Evolutionary conservation across 1,140 invertebrate species (phyloP).

Genomic region (Drosophila sechellia): DNA sequence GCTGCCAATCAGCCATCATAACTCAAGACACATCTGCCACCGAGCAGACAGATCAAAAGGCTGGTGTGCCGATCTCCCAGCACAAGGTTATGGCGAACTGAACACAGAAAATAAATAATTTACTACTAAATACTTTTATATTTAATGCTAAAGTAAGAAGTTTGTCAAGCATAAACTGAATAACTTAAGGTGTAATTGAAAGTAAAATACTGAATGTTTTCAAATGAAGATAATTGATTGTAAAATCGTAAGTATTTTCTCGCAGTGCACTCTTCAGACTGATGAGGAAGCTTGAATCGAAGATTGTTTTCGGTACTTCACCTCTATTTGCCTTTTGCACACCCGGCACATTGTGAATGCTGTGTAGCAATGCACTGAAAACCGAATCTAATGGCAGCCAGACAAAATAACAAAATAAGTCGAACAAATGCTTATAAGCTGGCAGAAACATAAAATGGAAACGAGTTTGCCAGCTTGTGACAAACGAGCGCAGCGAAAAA

Average conservation of each 20-base stretch:
- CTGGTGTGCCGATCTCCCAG: constrained; percentile 20
- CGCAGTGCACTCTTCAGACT: constrained; percentile 23
- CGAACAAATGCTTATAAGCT: constrained; percentile 56
- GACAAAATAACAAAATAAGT: constrained; percentile 51
- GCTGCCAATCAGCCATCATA: constrained; percentile 70
- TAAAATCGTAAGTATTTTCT: neutral
- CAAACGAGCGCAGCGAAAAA: constrained; percentile 53
- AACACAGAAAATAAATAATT: constrained; percentile 3
- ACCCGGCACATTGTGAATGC: constrained; percentile 11
- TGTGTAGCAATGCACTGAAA: constrained; percentile 56
- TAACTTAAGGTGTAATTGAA: neutral
- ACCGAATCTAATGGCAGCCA: constrained; percentile 39
- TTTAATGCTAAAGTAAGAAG: too few species aligned
- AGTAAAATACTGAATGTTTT: neutral
- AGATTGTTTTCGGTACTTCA: constrained; percentile 10
- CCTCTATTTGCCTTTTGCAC: constrained; percentile 4
- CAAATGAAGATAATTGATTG: too few species aligned
- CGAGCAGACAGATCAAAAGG: constrained; percentile 33
- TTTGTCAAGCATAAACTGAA: too few species aligned
- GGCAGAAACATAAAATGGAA: constrained; percentile 52
- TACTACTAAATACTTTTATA: neutral
- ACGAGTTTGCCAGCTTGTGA: constrained; percentile 61
- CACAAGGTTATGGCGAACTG: constrained; percentile 35
- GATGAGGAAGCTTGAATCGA: constrained; percentile 58
- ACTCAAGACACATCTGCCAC: constrained; percentile 67